These are phyloP conservation scores for Apamea anceps DNA, from an alignment of 2,888 invertebrate species.

Conservation along the genomic window DNA sequence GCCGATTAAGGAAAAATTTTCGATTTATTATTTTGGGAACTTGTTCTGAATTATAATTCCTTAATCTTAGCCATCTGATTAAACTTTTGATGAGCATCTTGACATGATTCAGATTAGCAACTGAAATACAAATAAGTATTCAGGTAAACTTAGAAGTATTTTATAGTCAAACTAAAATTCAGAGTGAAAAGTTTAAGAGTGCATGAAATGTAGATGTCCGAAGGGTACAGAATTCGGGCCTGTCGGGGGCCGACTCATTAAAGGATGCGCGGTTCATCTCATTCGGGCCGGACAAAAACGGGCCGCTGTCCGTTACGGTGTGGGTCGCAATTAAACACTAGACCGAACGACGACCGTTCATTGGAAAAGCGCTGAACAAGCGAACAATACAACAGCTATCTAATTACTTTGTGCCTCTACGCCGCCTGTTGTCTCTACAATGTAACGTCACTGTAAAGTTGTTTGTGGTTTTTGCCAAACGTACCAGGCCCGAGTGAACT, in stretches of 20 bases:
- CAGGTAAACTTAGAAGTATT: not conserved
- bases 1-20: not conserved
- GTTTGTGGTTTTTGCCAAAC: slow-evolving; percentile 84
- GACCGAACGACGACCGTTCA: slow-evolving; percentile 79
- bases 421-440: slow-evolving; percentile 77
- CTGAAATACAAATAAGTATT: not conserved
- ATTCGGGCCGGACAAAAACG: slow-evolving; percentile 84
- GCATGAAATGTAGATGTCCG: slow-evolving; percentile 71
- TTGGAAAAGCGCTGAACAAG: slow-evolving; percentile 87
- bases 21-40: slow-evolving; percentile 2
- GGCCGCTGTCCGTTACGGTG: slow-evolving; percentile 85
- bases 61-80: not conserved
- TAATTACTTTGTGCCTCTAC: slow-evolving; percentile 85
- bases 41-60: not conserved
- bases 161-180: slow-evolving; percentile 8
- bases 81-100: not conserved
- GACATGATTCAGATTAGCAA: not conserved
- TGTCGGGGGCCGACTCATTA: slow-evolving; percentile 79
- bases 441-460: slow-evolving; percentile 82
- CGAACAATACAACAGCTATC: slow-evolving; percentile 86
- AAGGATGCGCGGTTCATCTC: slow-evolving; percentile 84
- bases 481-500: slow-evolving; percentile 73
- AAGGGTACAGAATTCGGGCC: slow-evolving; percentile 61
- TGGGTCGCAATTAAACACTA: slow-evolving; percentile 87
- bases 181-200: slow-evolving; percentile 68